A percentile compares a stretch with the other conserved stretches of the same genome.
Evolutionary conservation across 2,113 vertebrate genomes (phyloP).

Genomic region (Periophthalmus modestus): DNA sequence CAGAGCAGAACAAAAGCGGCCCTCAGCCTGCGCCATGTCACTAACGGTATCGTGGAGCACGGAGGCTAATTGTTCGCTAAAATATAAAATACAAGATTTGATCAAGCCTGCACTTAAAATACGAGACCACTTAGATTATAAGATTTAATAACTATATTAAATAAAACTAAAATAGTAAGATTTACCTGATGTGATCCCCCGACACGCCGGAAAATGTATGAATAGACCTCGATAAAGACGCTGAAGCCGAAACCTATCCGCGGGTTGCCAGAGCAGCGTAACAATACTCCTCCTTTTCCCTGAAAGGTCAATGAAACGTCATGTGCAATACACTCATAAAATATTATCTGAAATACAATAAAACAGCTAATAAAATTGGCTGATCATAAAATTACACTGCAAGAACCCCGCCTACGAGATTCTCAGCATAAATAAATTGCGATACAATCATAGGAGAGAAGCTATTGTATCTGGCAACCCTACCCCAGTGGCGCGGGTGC

Average conservation of each 20-base stretch:
- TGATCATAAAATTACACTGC: not conserved
- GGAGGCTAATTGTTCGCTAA: slow-evolving; percentile 5
- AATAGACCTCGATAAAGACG: slow-evolving; percentile 47
- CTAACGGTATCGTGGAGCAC: slow-evolving; percentile 31
- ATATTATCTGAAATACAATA: not conserved
- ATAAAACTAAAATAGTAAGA: accelerated
- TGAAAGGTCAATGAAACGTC: not conserved
- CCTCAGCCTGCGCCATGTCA: slow-evolving; percentile 66
- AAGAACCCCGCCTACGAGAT: not conserved
- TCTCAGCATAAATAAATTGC: not conserved
- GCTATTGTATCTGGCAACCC: slow-evolving; percentile 51
- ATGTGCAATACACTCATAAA: not conserved
- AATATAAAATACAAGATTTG: not conserved
- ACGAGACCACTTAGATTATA: not conserved
- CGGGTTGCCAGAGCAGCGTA: slow-evolving; percentile 48
- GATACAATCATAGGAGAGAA: not conserved
- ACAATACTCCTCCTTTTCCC: slow-evolving; percentile 35
- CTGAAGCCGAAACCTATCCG: slow-evolving; percentile 25
- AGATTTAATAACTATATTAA: not conserved
- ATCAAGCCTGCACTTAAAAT: not conserved
- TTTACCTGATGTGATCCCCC: slow-evolving; percentile 48
- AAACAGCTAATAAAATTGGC: not conserved
- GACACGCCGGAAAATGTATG: slow-evolving; percentile 52
- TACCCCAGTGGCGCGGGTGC: slow-evolving; percentile 19
- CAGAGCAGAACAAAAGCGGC: slow-evolving; percentile 72